Base-by-base conservation (phyloP, 2,797 vertebrate genomes). In the Petrocephalus schoutedeni region DNA sequence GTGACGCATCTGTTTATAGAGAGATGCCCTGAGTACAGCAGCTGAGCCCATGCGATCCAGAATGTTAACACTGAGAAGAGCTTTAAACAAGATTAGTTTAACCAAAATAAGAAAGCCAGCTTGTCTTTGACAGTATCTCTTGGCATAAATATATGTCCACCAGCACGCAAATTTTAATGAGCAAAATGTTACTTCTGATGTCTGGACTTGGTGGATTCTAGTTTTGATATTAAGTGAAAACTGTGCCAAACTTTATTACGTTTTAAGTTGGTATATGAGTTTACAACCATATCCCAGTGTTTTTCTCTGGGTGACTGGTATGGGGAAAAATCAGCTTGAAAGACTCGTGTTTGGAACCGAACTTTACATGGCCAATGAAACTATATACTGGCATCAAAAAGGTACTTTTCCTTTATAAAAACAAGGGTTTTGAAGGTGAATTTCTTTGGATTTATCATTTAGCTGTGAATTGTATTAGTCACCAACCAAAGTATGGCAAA, bases 241-340 rank as follows among this genome's bases (percentile, higher is more conserved):
- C 58, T 67, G 45, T 87, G 88, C 88, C 88, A 89, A 84, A 87
- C 49, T 64, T 54, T 56, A 41, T 28, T 77, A 53, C 2, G 74
- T 41, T 80, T 83, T 53, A 64, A 87, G 53, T 23, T 49, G 19
- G 49, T 86, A 45, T 56, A 74, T 41, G 12, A 83, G 23, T 89
- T n/a, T 36, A 51, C 10, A 57, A 10, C 51, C 51, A 59, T 82
- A 10, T 87, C 56, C 41, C 23, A 56, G 82, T 14, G 0, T 58
- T 83, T 12, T 51, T 49, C 16, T 64, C 19, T 10, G 28, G 28
- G 57, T 85, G 82, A n/a, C 28, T 67, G 87, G 36, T 82, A n/a
- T 82, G 41, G 56, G 32, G 7, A n/a, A 12, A 53, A 23, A 53
- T 49, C 49, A 83, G 6, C 71, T 32, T 6, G 14, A 45, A 41